phyloP scores from a whole-genome alignment of 2,113 vertebrate species.

The Dermatemys mawii region DNA sequence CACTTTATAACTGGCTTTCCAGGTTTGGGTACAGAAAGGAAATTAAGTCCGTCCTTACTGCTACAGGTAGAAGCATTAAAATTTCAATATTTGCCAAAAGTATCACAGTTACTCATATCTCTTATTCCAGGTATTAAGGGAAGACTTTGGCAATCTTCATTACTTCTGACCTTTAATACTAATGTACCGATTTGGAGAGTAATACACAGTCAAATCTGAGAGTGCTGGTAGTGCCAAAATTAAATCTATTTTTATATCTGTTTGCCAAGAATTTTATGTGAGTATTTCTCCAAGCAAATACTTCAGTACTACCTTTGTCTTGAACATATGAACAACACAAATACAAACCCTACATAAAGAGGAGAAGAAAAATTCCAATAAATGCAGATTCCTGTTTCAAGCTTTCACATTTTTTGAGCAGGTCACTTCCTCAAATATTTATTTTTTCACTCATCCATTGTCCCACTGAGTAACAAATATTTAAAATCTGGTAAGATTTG shows the following conservation, averaged over 20 bases:
- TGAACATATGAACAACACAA: not conserved
- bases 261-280: not conserved
- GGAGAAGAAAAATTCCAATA: not conserved
- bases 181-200: not conserved
- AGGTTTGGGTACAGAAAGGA: not conserved
- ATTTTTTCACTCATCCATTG: not conserved
- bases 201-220: not conserved
- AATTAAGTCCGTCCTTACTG: not conserved
- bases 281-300: not conserved
- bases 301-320: not conserved
- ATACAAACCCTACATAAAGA: not conserved
- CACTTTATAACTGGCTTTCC: not conserved
- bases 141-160: not conserved
- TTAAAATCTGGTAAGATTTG: not conserved
- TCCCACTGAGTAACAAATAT: not conserved
- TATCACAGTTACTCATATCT: not conserved
- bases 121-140: not conserved
- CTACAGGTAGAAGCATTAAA: not conserved
- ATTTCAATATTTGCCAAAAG: not conserved
- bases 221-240: not conserved
- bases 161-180: not conserved
- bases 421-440: not conserved
- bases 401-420: not conserved
- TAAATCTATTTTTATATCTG: not conserved
- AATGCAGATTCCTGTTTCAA: not conserved